A percentile compares a stretch with the other conserved stretches of the same genome.
Evolutionary conservation across 2,113 vertebrate species (phyloP).

Genomic region (Vicugna pacos): DNA sequence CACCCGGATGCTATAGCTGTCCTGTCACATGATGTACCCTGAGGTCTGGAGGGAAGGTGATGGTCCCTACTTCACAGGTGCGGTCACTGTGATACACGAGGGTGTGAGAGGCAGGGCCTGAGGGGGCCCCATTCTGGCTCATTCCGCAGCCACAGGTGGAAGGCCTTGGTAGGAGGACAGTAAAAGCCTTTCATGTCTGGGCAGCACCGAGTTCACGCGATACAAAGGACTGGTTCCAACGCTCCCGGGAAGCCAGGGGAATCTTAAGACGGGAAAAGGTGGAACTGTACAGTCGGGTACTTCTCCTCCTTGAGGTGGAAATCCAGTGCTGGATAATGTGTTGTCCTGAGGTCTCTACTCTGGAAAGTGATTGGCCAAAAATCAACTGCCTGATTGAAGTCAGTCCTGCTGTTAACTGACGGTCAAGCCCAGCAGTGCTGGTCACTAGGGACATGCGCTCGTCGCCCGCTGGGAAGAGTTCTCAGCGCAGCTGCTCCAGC

Average conservation of each 20-base stretch:
- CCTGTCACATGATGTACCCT: neutral
- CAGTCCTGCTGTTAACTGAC: neutral
- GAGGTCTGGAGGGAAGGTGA: neutral
- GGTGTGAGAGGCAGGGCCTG: neutral
- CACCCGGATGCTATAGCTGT: rapidly evolving
- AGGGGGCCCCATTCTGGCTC: neutral
- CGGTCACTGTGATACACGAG: neutral
- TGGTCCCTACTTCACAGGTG: neutral
- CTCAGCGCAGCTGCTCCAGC: neutral
- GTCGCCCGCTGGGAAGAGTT: neutral
- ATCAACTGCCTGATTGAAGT: neutral
- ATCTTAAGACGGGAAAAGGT: neutral
- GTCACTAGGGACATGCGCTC: neutral
- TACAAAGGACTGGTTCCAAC: neutral
- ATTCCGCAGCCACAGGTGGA: rapidly evolving
- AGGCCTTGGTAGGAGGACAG: neutral
- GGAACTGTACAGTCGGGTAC: too few species aligned
- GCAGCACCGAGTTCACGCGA: neutral
- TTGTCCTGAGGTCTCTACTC: neutral
- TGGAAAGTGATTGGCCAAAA: conserved; percentile 10
- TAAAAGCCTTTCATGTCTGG: neutral
- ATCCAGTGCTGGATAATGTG: neutral
- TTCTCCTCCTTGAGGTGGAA: neutral
- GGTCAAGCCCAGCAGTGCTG: rapidly evolving
- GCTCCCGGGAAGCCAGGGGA: neutral